Evolutionary conservation across 2,113 vertebrate species (phyloP).

Genomic region (Hystrix cristata): DNA sequence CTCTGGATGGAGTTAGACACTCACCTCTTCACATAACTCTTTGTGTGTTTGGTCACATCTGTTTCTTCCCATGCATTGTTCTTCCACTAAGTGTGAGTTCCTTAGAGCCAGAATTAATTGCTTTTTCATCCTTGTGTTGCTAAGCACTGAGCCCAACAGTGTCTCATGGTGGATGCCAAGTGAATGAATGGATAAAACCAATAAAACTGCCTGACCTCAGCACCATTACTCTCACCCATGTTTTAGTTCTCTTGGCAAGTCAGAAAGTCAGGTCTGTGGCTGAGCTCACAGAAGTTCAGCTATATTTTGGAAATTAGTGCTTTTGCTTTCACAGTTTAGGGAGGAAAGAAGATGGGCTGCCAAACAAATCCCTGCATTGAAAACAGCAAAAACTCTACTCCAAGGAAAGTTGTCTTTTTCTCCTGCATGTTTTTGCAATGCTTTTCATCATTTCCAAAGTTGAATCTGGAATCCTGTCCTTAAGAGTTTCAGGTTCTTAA

Average conservation of each 20-base stretch:
- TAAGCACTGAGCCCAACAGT: constrained; percentile 21
- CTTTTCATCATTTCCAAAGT: constrained; percentile 34
- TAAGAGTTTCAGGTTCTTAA: constrained; percentile 2
- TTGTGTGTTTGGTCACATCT: constrained; percentile 26
- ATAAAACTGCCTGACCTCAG: not conserved
- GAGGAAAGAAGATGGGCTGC: not conserved
- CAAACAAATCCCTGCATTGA: constrained; percentile 14
- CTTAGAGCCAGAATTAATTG: constrained; percentile 26
- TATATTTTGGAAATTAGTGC: not conserved
- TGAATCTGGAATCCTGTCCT: constrained; percentile 11
- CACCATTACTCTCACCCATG: not conserved
- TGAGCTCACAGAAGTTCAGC: not conserved
- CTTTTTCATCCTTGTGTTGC: constrained; percentile 46
- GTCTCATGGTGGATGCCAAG: not conserved
- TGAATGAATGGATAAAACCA: constrained; percentile 7
- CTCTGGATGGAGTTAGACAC: not conserved
- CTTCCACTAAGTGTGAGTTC: constrained; percentile 22
- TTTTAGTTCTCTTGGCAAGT: constrained; percentile 37
- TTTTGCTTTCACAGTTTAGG: not conserved
- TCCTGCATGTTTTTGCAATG: not conserved
- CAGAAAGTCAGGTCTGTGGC: not conserved
- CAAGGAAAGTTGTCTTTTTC: constrained; percentile 26
- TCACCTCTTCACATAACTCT: not conserved
- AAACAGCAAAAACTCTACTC: not conserved
- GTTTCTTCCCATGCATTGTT: constrained; percentile 6